Base-by-base conservation (phyloP, 35 echinoderm and acorn worm genomes). In the Anneissia japonica region DNA sequence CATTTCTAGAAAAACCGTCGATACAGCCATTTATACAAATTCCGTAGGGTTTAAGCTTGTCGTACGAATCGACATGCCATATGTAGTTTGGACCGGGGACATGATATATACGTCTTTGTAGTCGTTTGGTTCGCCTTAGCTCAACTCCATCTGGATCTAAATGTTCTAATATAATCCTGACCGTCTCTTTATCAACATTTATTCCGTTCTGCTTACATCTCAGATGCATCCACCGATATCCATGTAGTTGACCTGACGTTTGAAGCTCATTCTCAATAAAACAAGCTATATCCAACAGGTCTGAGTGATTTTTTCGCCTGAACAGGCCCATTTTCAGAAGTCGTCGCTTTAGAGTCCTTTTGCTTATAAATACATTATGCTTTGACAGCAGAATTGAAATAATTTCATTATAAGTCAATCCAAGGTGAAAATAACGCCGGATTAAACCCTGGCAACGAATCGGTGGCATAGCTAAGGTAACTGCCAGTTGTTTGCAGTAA, bases 31-130 rank as follows among this genome's bases (percentile, higher is more conserved):
- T 86, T 76, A 86, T 86, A 30, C 46, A 72, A 16, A 86, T 86
- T 0, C 84, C 84, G 43, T 36, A 86, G 11, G 72, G 64, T 41
- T 86, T 86, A 11, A 86, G 56, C 77, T 86, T 86, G 31, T 86
- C 84, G 32, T 86, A 86, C 4, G 73, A 86, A 77, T 86, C 84
- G 14, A 75, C 39, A 77, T 86, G 84, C 84, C 84, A 86, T 34
- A 86, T 40, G 39, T 38, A 86, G 32, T 86, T 86, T 4, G 84
- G 73, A 17, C 84, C 84, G 14, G n/a, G 32, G 3, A 34, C 64
- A 10, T 35, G 0, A 40, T 86, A 86, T 0, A 26, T 9, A 35
- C 84, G 6, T 23, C 56, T n/a, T 7, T 39, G 36, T 41, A 86
- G 30, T 36, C 72, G 14, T 77, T 36, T 86, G 6, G 30, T 86